These are phyloP conservation scores for Platysternon megacephalum DNA, from an alignment of 2,113 vertebrate species.

Conservation along the genomic window DNA sequence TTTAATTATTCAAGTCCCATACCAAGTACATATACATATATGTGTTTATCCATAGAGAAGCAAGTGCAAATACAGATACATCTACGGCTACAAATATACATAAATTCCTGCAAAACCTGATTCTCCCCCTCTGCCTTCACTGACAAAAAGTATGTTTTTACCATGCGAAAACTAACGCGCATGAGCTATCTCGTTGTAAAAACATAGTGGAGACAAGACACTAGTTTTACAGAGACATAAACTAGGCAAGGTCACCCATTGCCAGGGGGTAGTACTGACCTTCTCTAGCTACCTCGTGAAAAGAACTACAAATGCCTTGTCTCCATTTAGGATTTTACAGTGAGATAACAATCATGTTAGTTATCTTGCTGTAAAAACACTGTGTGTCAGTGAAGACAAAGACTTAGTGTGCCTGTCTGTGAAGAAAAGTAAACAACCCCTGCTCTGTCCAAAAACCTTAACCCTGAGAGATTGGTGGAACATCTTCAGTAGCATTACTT, in stretches of 20 bases:
- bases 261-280: neutral
- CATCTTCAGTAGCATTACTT: neutral
- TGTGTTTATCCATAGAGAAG: neutral
- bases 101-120: neutral
- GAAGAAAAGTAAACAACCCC: neutral
- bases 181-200: neutral
- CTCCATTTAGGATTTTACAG: neutral
- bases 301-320: neutral
- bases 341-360: neutral
- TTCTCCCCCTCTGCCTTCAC: neutral
- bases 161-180: neutral
- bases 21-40: accelerated
- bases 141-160: neutral
- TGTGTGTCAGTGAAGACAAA: neutral
- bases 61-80: accelerated
- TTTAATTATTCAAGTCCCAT: neutral
- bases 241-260: neutral
- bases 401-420: neutral
- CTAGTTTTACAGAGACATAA: neutral
- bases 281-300: neutral
- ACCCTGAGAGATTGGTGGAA: neutral
- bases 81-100: accelerated
- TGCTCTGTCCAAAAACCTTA: neutral
- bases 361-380: neutral
- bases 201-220: neutral